Evolutionary conservation across 1,140 invertebrate genomes (phyloP).

Genomic region (Caenorhabditis remanei): DNA sequence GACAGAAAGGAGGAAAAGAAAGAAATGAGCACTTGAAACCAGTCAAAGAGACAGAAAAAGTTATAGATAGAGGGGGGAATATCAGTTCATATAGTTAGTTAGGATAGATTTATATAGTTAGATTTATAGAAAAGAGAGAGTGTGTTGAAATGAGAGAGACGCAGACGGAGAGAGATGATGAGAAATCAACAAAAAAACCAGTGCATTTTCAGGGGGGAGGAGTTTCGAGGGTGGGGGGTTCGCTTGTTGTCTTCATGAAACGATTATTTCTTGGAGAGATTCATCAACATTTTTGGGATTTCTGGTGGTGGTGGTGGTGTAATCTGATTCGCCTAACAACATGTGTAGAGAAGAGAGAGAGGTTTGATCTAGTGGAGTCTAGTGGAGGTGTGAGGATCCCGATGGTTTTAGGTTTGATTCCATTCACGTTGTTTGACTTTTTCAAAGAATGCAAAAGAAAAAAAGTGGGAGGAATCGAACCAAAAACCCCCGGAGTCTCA

Average conservation of each 20-base stretch:
- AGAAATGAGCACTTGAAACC: background rate
- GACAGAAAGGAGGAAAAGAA: background rate
- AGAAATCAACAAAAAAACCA: background rate
- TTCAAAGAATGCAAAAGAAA: too few species aligned
- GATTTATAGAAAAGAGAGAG: background rate
- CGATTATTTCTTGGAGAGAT: background rate
- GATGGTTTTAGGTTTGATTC: too few species aligned
- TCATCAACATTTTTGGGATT: too few species aligned
- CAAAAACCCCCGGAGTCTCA: too few species aligned
- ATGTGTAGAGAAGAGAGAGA: background rate
- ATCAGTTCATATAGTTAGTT: background rate
- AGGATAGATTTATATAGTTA: too few species aligned
- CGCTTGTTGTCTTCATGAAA: background rate
- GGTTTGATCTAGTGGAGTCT: too few species aligned
- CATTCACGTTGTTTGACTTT: too few species aligned
- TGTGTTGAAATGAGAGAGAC: conserved; percentile 9
- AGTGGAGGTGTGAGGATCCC: too few species aligned
- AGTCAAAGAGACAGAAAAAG: background rate
- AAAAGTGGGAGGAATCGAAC: too few species aligned
- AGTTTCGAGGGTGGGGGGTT: background rate
- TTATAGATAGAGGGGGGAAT: background rate
- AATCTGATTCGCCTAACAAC: conserved; percentile 24
- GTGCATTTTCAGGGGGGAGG: background rate
- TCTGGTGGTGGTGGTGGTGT: too few species aligned
- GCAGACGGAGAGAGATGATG: background rate